Percentiles rank a stretch among this genome's conserved stretches.
Evolutionary conservation across 2,797 vertebrate genomes (phyloP).

Genomic region (Merluccius polli): DNA sequence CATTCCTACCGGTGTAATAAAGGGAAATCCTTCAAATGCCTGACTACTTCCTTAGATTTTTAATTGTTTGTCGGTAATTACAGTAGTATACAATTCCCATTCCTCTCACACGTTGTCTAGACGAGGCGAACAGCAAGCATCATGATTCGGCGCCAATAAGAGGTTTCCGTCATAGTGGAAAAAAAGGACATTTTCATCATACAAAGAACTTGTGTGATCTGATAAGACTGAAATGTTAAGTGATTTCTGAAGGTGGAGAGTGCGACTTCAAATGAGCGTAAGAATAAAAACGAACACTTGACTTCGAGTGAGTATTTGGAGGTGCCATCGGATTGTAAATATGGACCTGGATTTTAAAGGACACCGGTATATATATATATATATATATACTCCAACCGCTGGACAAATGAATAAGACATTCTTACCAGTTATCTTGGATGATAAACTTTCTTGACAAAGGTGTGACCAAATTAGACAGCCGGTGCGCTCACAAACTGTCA

Average conservation of each 20-base stretch:
- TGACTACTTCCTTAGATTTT: constrained; percentile 16
- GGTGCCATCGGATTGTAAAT: constrained; percentile 41
- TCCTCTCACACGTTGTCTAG: not conserved
- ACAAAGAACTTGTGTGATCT: not conserved
- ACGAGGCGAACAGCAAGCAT: not conserved
- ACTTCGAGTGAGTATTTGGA: constrained; percentile 10
- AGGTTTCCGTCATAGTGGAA: not conserved
- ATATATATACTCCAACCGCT: no score
- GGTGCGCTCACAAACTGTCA: not conserved
- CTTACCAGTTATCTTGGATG: not conserved
- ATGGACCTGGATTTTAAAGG: constrained; percentile 26
- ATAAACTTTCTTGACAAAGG: not conserved
- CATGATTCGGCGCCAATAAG: not conserved
- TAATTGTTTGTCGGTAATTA: constrained; percentile 21
- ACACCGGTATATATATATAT: no score
- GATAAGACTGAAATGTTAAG: constrained; percentile 13
- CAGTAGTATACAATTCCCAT: constrained; percentile 13
- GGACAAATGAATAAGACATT: not conserved
- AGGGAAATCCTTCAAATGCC: constrained; percentile 5
- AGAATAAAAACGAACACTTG: constrained; percentile 7
- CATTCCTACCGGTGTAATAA: constrained; percentile 3
- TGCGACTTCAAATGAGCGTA: constrained; percentile 6
- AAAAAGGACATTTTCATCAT: not conserved
- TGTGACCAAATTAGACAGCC: not conserved
- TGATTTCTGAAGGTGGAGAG: constrained; percentile 20